Conservation (phyloP, 2,113 vertebrate species). For the Melanostigma gelatinosum region DNA sequence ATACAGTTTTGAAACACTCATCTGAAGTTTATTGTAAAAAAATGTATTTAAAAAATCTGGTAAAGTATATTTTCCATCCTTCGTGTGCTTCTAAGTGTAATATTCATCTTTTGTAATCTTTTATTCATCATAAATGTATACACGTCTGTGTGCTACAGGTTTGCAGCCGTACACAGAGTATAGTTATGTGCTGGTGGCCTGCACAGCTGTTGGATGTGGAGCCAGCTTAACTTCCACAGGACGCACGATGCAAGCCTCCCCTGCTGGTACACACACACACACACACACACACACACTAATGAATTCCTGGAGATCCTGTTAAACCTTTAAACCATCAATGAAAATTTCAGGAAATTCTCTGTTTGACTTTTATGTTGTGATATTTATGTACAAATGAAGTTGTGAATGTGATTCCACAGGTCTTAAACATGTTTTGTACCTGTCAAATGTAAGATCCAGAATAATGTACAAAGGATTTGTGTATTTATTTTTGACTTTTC, state of each 20-base stretch:
- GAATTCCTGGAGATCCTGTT: background rate
- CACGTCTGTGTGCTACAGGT: constrained; percentile 78
- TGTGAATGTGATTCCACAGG: background rate
- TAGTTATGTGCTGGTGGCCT: constrained; percentile 88
- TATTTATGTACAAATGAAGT: background rate
- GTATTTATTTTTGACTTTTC: background rate
- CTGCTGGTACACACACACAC: constrained; percentile 75
- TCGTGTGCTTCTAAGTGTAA: background rate
- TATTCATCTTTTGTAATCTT: background rate
- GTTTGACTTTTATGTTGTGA: background rate
- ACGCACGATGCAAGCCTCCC: constrained; percentile 89
- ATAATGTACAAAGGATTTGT: background rate
- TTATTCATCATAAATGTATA: constrained; percentile 1
- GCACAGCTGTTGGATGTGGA: constrained; percentile 88
- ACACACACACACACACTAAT: background rate
- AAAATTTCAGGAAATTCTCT: background rate
- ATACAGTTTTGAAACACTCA: background rate
- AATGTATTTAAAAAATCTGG: too few species aligned
- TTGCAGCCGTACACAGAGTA: constrained; percentile 89
- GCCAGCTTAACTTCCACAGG: constrained; percentile 86
- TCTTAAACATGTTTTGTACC: background rate
- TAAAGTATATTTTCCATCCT: background rate
- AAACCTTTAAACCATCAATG: background rate
- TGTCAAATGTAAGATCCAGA: too few species aligned
- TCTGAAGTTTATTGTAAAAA: background rate